Conservation (phyloP, 2,113 vertebrate species). For the Protobothrops mucrosquamatus region DNA sequence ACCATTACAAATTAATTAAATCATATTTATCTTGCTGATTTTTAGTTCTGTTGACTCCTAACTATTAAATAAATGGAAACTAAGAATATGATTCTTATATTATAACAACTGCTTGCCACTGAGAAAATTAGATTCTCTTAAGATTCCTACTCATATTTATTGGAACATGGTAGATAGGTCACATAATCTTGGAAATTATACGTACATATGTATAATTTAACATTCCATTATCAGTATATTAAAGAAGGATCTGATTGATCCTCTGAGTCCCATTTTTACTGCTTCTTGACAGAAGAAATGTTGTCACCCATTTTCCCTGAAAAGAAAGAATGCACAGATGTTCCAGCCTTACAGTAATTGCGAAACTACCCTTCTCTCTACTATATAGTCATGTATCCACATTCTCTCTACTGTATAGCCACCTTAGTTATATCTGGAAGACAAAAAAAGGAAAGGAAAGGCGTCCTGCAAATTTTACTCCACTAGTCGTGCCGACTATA, state of each 20-base stretch:
- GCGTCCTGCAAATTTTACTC: not conserved
- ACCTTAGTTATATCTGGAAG: not conserved
- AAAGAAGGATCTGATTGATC: not conserved
- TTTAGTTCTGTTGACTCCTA: not conserved
- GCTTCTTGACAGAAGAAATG: not conserved
- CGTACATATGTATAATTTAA: not conserved
- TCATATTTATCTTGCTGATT: not conserved
- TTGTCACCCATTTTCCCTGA: not conserved
- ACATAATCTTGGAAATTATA: not conserved
- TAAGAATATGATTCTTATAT: not conserved
- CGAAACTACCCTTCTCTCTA: not conserved
- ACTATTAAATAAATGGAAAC: not conserved
- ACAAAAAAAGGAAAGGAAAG: no score
- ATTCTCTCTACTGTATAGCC: not conserved
- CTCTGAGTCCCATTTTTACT: not conserved
- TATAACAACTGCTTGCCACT: not conserved
- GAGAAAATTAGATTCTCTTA: not conserved
- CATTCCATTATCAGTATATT: not conserved
- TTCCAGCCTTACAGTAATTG: not conserved
- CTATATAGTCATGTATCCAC: not conserved
- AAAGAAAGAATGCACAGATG: not conserved
- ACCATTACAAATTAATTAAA: not conserved
- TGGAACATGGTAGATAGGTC: not conserved
- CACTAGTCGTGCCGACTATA: no score
- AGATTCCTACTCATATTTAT: not conserved